Percentiles rank a stretch among this genome's conserved stretches.
These are phyloP conservation scores for Hirtodrosophila alboralis DNA, from an alignment of 2,888 invertebrate species.

Conservation along the genomic window DNA sequence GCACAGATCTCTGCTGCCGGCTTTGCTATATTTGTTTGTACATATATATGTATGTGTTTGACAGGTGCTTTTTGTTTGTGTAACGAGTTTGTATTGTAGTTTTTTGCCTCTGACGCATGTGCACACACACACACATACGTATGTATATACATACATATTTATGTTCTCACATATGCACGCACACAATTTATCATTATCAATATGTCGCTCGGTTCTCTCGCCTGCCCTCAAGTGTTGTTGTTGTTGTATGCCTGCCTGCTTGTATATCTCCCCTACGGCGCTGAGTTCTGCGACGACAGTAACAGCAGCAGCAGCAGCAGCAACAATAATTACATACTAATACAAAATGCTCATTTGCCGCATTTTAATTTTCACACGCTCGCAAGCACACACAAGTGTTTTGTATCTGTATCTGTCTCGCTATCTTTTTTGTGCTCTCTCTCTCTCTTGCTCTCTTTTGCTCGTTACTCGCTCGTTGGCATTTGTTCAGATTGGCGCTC, in stretches of 20 bases:
- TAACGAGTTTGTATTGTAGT: constrained; percentile 61
- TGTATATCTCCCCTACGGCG: constrained; percentile 42
- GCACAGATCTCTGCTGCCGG: constrained; percentile 48
- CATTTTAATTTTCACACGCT: constrained; percentile 77
- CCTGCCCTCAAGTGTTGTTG: constrained; percentile 22
- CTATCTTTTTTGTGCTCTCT: constrained; percentile 21
- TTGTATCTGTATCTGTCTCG: constrained; percentile 29
- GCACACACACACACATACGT: constrained; percentile 15
- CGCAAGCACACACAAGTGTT: constrained; percentile 68
- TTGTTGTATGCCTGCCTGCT: constrained; percentile 3
- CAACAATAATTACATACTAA: constrained; percentile 70
- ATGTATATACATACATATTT: constrained; percentile 3
- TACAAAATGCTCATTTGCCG: constrained; percentile 77
- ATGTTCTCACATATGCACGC: constrained; percentile 13
- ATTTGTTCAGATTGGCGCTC: constrained; percentile 22
- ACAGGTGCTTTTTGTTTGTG: constrained; percentile 73
- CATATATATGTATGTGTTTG: constrained; percentile 46
- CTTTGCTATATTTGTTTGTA: constrained; percentile 20
- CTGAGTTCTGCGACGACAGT: constrained; percentile 35
- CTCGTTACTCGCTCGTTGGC: constrained; percentile 20
- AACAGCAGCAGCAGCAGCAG: constrained; percentile 31
- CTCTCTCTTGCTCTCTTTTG: constrained; percentile 9
- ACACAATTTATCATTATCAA: constrained; percentile 52
- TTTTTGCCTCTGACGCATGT: constrained; percentile 68
- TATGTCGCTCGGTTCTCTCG: constrained; percentile 44